A percentile compares a stretch with the other conserved stretches of the same genome.
Conservation (phyloP, 2,797 vertebrate species). For the Etheostoma nigrum region DNA sequence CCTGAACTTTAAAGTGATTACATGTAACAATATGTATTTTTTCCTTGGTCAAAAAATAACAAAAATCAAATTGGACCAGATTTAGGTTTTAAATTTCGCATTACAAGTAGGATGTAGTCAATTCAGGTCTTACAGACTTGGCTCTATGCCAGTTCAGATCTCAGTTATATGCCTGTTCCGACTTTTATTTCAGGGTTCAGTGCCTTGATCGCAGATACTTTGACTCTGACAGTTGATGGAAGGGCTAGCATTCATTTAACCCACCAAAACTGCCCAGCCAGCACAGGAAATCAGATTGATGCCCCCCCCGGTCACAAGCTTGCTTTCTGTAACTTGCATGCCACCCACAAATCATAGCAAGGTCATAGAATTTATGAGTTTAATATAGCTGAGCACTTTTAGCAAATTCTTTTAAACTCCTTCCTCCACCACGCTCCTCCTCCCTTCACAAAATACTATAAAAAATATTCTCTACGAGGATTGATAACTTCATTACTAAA, state of each 20-base stretch:
- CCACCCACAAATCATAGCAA: conserved; percentile 49
- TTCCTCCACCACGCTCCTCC: conserved; percentile 39
- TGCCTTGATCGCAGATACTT: conserved; percentile 49
- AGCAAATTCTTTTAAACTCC: conserved; percentile 64
- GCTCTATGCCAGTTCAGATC: conserved; percentile 31
- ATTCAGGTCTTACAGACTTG: conserved; percentile 19
- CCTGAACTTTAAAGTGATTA: background rate
- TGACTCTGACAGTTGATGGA: conserved; percentile 48
- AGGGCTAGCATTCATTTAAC: conserved; percentile 39
- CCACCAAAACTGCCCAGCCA: conserved; percentile 32
- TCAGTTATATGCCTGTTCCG: conserved; percentile 21
- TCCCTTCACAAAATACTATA: conserved; percentile 19
- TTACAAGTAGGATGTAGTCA: background rate
- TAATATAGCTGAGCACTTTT: conserved; percentile 63
- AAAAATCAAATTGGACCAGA: background rate
- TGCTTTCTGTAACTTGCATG: conserved; percentile 59
- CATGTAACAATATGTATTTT: background rate
- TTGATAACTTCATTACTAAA: no score
- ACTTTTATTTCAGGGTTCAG: conserved; percentile 60
- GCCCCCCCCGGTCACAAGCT: conserved; percentile 29
- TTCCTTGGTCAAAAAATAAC: background rate
- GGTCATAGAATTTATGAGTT: conserved; percentile 65
- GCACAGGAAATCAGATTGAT: conserved; percentile 50
- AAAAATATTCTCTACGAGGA: no score
- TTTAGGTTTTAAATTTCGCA: conserved; percentile 11